These are phyloP conservation scores for Falco cherrug DNA, from an alignment of 2,797 vertebrate species.

Conservation along the genomic window DNA sequence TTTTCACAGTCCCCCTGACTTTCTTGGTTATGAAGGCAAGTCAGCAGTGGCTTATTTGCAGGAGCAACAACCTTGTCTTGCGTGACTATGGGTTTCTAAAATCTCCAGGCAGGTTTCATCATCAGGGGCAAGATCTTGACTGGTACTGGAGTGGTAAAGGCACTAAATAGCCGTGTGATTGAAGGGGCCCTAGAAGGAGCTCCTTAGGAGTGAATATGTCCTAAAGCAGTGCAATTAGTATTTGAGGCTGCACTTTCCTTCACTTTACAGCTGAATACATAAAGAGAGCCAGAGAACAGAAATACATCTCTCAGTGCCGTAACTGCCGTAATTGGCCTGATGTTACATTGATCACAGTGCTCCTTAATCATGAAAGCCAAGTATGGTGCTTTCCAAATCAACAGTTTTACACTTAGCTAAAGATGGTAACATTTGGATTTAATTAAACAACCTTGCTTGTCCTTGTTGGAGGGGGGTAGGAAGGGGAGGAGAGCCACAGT, in stretches of 20 bases:
- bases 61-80: not conserved
- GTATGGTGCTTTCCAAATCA: not conserved
- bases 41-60: not conserved
- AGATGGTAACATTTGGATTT: slow-evolving; percentile 27
- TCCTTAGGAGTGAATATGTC: not conserved
- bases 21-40: not conserved
- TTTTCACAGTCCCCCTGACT: not conserved
- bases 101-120: not conserved
- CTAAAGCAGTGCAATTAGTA: not conserved
- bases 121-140: not conserved
- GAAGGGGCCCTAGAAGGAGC: not conserved
- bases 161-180: not conserved
- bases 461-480: not conserved
- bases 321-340: not conserved
- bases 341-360: not conserved
- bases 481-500: not conserved
- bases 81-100: not conserved
- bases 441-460: slow-evolving; percentile 9
- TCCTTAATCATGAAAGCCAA: slow-evolving; percentile 41
- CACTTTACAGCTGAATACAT: not conserved
- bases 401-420: slow-evolving; percentile 37
- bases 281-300: not conserved
- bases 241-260: not conserved
- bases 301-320: not conserved
- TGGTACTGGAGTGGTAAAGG: not conserved